Evolutionary conservation across 2,113 vertebrate species (phyloP), one percentile per base, ranked within the genome.

Genomic region (Camelus dromedarius): DNA sequence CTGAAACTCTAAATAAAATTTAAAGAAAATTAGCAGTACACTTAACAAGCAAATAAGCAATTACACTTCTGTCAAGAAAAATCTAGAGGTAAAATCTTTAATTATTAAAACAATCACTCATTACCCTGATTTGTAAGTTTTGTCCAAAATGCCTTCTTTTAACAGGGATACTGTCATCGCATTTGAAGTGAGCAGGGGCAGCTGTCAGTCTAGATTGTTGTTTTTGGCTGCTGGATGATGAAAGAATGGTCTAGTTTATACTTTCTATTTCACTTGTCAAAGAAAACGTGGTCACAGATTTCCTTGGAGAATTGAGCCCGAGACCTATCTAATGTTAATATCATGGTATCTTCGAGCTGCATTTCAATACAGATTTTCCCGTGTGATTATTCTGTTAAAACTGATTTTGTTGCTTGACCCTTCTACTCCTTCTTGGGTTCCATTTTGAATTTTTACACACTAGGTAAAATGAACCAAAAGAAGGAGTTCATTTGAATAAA

Each of bases 401-500:
- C n/a, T 32, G 46, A 54, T 58, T 16, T 50, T 85, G 19, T 76
- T 66, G 35, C 50, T 91, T 64, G 24, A 84, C 13, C 1, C 7
- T 80, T 73, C 46, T 50, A 60, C 8, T 32, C 14, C 8, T 30
- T 86, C 28, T 88, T 92, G 24, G 9, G 46, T 76, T 89, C 28
- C 42, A 28, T 81, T 96, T 89, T 2, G 9, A 75, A 54, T 54
- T 80, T 97, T 93, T 95, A 20, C 24, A 91, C 11, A 26, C 52
- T 84, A 58, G 60, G 46, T 70, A n/a, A 91, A 92, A 62, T 83
- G 52, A 58, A 50, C 35, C n/a, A 82, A 3, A 87, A 64, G 52
- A 94, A 94, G 69, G 42, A 85, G 46, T 42, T 89, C 38, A 89
- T 81, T 92, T 95, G 88, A 87, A 92, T 67, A 89, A 93, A 94